These are phyloP conservation scores for Chymomyza costata DNA, from an alignment of 1,140 invertebrate species.

Conservation along the genomic window DNA sequence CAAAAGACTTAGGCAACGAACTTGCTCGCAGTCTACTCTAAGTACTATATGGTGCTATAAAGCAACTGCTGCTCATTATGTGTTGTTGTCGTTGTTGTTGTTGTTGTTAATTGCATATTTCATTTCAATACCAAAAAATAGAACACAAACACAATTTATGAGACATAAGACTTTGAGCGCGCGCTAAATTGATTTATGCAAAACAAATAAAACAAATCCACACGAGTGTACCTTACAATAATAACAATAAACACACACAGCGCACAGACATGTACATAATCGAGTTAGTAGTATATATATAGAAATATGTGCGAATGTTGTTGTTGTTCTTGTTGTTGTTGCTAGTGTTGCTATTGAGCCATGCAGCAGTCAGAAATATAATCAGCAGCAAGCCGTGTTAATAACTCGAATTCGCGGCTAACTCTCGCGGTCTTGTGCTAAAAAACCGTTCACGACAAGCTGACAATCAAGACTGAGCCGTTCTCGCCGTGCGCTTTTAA, in stretches of 20 bases:
- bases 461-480: slow-evolving; percentile 70
- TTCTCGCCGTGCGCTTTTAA: slow-evolving; percentile 69
- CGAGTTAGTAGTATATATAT: slow-evolving; percentile 40
- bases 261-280: slow-evolving; percentile 20
- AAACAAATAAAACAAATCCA: slow-evolving; percentile 51
- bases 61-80: too few relatives aligned
- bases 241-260: slow-evolving; percentile 14
- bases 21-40: slow-evolving; percentile 34
- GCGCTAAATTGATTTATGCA: slow-evolving; percentile 63
- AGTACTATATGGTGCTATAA: too few relatives aligned
- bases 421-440: slow-evolving; percentile 55
- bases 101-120: too few relatives aligned
- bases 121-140: slow-evolving; percentile 31
- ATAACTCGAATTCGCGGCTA: slow-evolving; percentile 11
- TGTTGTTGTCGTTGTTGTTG: too few relatives aligned
- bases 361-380: too few relatives aligned
- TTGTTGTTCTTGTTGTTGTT: slow-evolving; percentile 32
- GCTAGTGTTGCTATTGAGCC: slow-evolving; percentile 11
- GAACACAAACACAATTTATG: slow-evolving; percentile 25
- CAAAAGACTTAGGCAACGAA: slow-evolving; percentile 63
- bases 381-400: slow-evolving; percentile 1
- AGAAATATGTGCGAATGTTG: slow-evolving; percentile 49
- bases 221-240: slow-evolving; percentile 13
- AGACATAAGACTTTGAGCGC: too few relatives aligned
- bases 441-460: slow-evolving; percentile 70